A percentile compares a stretch with the other conserved stretches of the same genome.
Evolutionary conservation across 2,888 invertebrate species (phyloP).

Genomic region (Stenoptilia bipunctidactyla): DNA sequence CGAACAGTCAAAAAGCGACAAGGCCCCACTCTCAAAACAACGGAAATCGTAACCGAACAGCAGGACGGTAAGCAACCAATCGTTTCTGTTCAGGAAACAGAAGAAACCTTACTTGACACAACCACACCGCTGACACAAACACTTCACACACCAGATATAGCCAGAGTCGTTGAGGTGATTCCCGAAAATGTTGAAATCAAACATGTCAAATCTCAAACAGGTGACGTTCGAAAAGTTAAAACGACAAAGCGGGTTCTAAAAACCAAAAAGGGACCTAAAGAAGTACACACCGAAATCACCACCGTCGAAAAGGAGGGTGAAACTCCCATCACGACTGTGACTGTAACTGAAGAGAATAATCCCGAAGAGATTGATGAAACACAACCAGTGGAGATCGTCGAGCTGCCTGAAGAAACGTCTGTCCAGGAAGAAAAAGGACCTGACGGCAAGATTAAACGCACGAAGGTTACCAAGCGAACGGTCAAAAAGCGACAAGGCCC

Average conservation of each 20-base stretch:
- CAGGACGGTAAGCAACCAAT: constrained; percentile 22
- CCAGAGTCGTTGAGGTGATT: constrained; percentile 18
- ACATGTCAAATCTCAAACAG: constrained; percentile 20
- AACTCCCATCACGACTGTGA: constrained; percentile 27
- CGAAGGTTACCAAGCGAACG: constrained; percentile 23
- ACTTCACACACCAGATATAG: constrained; percentile 16
- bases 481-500: constrained; percentile 39
- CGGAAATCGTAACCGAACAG: constrained; percentile 30
- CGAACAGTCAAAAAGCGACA: constrained; percentile 25
- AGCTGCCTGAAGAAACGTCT: constrained; percentile 14
- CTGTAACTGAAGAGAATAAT: constrained; percentile 29
- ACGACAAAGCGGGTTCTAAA: constrained; percentile 19
- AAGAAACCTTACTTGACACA: constrained; percentile 22
- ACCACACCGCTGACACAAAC: constrained; percentile 19
- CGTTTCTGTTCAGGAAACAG: constrained; percentile 23
- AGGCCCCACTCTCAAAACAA: constrained; percentile 33
- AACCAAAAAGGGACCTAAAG: constrained; percentile 28
- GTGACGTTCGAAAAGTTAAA: constrained; percentile 18
- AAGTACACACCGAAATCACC: constrained; percentile 22
- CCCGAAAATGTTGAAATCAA: constrained; percentile 8
- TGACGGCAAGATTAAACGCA: constrained; percentile 13
- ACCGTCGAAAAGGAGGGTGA: constrained; percentile 27
- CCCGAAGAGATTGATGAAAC: constrained; percentile 16
- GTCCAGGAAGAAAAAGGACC: constrained; percentile 13
- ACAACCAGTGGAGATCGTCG: constrained; percentile 16